Percentiles rank a stretch among this genome's conserved stretches.
phyloP scores from a whole-genome alignment of 2,888 invertebrate genomes.

The Troides aeacus region DNA sequence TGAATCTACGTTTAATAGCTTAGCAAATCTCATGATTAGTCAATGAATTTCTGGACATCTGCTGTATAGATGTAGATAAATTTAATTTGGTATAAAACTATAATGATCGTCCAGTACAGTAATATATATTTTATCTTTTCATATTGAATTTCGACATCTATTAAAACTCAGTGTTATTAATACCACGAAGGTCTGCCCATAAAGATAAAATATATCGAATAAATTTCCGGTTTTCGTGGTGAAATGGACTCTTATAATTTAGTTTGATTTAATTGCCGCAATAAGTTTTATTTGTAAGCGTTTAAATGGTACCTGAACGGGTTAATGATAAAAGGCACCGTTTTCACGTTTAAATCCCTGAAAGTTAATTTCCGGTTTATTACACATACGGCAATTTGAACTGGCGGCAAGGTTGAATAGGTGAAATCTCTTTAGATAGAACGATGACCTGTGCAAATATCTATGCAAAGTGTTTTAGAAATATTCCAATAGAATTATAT shows the following conservation, averaged over 20 bases:
- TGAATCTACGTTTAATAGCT: no score
- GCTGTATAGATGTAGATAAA: no score
- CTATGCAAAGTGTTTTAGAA: neutral
- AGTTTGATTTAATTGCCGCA: neutral
- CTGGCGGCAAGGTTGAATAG: neutral
- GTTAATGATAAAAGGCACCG: conserved; percentile 1
- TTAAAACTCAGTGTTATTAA: no score
- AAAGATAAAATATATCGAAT: neutral
- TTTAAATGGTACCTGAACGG: conserved; percentile 3
- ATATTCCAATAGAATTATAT: no score
- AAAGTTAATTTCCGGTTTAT: conserved; percentile 7
- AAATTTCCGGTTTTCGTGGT: neutral
- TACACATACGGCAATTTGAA: neutral
- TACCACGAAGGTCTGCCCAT: neutral
- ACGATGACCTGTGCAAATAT: neutral
- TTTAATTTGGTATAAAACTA: no score
- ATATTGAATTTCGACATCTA: no score
- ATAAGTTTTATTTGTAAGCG: neutral
- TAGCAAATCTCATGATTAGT: no score
- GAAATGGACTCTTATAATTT: conserved; percentile 2
- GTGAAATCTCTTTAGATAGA: neutral
- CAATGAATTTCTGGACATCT: no score
- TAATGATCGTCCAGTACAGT: no score
- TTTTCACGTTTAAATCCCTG: conserved; percentile 4
- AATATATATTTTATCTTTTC: no score